Conservation (phyloP, 2,113 vertebrate genomes). For the Numenius arquata region DNA sequence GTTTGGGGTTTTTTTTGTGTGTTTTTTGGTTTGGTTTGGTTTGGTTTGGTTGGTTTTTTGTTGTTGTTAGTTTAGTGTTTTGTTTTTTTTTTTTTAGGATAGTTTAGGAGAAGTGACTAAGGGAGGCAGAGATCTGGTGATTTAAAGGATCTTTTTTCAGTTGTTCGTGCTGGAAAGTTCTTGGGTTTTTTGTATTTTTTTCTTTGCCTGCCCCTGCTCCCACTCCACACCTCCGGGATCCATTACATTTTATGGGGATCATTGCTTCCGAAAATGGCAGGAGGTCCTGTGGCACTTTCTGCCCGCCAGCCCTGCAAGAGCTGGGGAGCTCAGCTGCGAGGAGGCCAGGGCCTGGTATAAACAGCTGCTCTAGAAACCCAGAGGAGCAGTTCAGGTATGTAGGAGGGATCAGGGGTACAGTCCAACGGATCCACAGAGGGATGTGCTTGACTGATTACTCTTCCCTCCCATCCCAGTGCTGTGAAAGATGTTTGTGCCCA, state of each 20-base stretch:
- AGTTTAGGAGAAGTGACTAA: background rate
- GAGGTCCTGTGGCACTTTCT: background rate
- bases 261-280: background rate
- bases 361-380: background rate
- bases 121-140: background rate
- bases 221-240: background rate
- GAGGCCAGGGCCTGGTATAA: background rate
- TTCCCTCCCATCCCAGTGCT: background rate
- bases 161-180: background rate
- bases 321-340: background rate
- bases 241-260: background rate
- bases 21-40: too few relatives aligned
- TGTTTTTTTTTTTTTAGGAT: background rate
- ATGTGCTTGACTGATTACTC: background rate
- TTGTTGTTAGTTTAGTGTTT: too few relatives aligned
- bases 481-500: background rate
- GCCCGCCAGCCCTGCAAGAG: background rate
- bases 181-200: background rate
- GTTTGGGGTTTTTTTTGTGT: too few relatives aligned
- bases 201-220: background rate
- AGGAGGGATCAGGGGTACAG: background rate
- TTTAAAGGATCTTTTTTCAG: background rate
- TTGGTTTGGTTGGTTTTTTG: too few relatives aligned
- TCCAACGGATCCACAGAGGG: background rate
- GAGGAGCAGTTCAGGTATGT: background rate